Evolutionary conservation across 2,797 vertebrate genomes (phyloP).

Genomic region (Antennarius maculatus): DNA sequence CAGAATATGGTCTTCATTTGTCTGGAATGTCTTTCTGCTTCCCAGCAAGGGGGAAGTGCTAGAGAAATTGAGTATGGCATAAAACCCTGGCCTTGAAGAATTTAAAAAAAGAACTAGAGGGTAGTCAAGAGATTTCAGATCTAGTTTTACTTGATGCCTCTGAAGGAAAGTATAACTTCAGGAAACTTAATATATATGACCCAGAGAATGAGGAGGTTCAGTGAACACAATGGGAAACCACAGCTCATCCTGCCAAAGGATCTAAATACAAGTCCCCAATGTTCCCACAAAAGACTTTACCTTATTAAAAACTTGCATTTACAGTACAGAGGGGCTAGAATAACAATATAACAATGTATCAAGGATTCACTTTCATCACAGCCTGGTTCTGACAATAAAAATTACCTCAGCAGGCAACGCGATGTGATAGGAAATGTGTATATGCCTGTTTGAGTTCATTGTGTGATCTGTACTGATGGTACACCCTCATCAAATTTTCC

Average conservation of each 20-base stretch:
- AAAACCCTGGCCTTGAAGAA: conserved; percentile 51
- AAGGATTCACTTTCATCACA: conserved; percentile 1
- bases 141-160: conserved; percentile 38
- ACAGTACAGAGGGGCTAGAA: conserved; percentile 2
- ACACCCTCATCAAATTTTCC: conserved; percentile 6
- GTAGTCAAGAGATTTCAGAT: conserved; percentile 51
- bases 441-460: too few species aligned
- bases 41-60: conserved; percentile 55
- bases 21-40: conserved; percentile 70
- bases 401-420: conserved; percentile 12
- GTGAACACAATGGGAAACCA: neutral
- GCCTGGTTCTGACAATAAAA: conserved; percentile 25
- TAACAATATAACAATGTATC: conserved; percentile 6
- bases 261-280: neutral
- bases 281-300: neutral
- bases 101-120: conserved; percentile 60
- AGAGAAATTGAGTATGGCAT: conserved; percentile 61
- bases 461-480: neutral
- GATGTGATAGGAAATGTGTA: conserved; percentile 43
- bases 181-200: conserved; percentile 24
- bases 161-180: conserved; percentile 29
- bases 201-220: conserved; percentile 7
- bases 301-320: neutral
- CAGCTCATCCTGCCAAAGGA: neutral
- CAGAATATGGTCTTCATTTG: conserved; percentile 74